Evolutionary conservation across 2,113 vertebrate species (phyloP).

Genomic region (Chionis minor): DNA sequence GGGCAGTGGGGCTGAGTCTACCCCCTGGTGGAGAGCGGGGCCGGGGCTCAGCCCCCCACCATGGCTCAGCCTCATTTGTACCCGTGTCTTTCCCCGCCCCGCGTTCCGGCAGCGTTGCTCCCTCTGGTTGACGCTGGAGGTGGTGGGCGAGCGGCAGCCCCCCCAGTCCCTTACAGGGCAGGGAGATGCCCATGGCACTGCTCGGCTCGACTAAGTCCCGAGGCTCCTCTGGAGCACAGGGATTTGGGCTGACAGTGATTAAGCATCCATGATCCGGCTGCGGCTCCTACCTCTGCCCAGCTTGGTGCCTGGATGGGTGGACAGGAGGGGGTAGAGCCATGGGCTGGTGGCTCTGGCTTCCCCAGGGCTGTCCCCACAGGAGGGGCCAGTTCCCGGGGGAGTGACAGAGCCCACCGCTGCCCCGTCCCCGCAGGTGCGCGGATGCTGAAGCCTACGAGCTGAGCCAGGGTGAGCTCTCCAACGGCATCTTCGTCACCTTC

Average conservation of each 20-base stretch:
- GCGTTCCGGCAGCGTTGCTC: accelerated
- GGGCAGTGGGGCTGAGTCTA: neutral
- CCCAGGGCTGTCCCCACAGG: neutral
- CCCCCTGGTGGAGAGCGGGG: accelerated
- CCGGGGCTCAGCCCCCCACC: accelerated
- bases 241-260: neutral
- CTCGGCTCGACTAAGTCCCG: neutral
- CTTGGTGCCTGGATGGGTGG: accelerated
- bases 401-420: neutral
- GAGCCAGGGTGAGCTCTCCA: slow-evolving; percentile 78
- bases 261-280: accelerated
- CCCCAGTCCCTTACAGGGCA: neutral
- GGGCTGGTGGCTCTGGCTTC: neutral
- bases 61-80: neutral
- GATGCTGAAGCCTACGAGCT: slow-evolving; percentile 88
- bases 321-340: neutral
- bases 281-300: neutral
- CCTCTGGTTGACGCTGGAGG: accelerated
- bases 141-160: neutral
- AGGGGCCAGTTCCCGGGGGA: neutral
- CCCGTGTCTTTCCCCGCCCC: accelerated
- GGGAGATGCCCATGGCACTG: neutral
- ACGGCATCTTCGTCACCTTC: slow-evolving; percentile 84
- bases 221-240: neutral
- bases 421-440: slow-evolving; percentile 60